Evolutionary conservation across 1,140 invertebrate genomes (phyloP).

Genomic region (Cotesia typhae): DNA sequence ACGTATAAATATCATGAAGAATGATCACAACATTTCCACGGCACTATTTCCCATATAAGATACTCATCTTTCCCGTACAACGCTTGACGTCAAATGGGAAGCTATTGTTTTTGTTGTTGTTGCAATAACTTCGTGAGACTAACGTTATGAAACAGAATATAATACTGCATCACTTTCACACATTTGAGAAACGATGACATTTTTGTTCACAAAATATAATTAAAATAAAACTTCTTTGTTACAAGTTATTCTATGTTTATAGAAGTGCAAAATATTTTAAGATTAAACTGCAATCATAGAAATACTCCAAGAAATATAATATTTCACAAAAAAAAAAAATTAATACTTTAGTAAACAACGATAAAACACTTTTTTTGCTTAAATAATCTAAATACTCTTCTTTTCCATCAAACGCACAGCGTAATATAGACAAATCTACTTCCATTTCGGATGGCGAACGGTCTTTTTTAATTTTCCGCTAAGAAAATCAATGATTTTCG

Average conservation of each 20-base stretch:
- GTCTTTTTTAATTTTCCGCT: no score
- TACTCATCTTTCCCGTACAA: conserved; percentile 49
- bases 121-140: conserved; percentile 44
- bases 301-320: not conserved
- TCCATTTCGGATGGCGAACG: no score
- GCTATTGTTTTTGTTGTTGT: conserved; percentile 44
- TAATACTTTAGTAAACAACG: no score
- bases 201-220: conserved; percentile 2
- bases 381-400: no score
- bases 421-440: no score
- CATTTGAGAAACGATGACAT: not conserved
- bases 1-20: not conserved
- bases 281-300: not conserved
- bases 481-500: no score
- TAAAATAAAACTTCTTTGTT: not conserved
- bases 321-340: no score
- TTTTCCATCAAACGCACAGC: no score
- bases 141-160: conserved; percentile 41
- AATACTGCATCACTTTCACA: not conserved
- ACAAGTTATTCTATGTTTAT: not conserved
- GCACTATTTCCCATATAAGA: conserved; percentile 49
- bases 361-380: no score
- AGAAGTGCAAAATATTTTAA: not conserved
- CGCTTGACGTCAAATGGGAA: conserved; percentile 48
- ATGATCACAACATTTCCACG: conserved; percentile 39